These are phyloP conservation scores for Choristoneura fumiferana DNA, from an alignment of 1,140 invertebrate species.

Conservation along the genomic window DNA sequence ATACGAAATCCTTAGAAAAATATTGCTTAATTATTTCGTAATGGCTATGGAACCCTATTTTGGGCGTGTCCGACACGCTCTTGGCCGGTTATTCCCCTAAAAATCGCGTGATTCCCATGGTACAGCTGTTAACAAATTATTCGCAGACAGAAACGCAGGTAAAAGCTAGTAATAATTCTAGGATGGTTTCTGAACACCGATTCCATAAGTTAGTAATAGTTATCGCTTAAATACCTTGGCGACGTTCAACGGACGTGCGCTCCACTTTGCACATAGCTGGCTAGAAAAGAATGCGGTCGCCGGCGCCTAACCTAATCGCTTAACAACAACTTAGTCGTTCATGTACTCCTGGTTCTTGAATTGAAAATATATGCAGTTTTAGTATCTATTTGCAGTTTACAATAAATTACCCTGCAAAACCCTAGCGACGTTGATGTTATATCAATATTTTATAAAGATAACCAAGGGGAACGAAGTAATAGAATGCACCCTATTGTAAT, in stretches of 20 bases:
- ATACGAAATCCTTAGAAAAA: too few relatives aligned
- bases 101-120: too few relatives aligned
- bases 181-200: not conserved
- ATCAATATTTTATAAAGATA: not conserved
- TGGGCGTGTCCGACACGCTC: too few relatives aligned
- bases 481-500: constrained; percentile 7
- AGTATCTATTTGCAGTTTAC: too few relatives aligned
- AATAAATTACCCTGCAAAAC: constrained; percentile 1
- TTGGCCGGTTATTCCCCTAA: too few relatives aligned
- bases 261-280: constrained; percentile 48
- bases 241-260: constrained; percentile 48
- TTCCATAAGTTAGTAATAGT: not conserved
- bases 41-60: too few relatives aligned
- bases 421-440: too few relatives aligned
- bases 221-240: constrained; percentile 37
- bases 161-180: not conserved
- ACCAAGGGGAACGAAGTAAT: constrained; percentile 1
- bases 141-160: too few relatives aligned
- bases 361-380: too few relatives aligned
- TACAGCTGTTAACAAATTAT: too few relatives aligned
- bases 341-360: constrained; percentile 24
- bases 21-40: too few relatives aligned
- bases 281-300: constrained; percentile 57
- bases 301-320: constrained; percentile 30
- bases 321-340: constrained; percentile 22